Evolutionary conservation across 2,797 vertebrate genomes (phyloP).

Genomic region (Danio albolineatus): DNA sequence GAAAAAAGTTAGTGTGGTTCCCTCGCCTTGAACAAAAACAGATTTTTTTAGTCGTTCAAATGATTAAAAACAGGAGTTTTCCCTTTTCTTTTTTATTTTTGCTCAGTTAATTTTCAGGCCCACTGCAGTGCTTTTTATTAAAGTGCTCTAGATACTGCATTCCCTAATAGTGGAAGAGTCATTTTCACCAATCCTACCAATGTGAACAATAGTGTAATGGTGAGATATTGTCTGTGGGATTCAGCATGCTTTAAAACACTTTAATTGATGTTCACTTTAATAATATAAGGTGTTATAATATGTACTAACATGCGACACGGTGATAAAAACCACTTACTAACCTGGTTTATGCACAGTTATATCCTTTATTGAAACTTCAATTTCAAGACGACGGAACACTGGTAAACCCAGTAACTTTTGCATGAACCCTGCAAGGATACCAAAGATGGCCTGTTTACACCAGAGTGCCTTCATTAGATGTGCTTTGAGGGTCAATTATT

Average conservation of each 20-base stretch:
- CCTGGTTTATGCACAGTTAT: slow-evolving; percentile 10
- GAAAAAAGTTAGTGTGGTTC: neutral
- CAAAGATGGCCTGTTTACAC: slow-evolving; percentile 18
- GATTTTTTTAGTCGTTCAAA: neutral
- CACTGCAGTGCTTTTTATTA: neutral
- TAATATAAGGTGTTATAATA: neutral
- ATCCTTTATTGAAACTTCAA: neutral
- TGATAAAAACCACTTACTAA: slow-evolving; percentile 14
- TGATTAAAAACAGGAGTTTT: too few relatives aligned
- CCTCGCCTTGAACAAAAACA: neutral
- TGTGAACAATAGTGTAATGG: neutral
- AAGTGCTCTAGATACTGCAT: neutral
- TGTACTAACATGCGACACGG: neutral
- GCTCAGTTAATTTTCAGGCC: neutral
- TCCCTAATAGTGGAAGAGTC: neutral
- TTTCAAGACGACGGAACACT: neutral
- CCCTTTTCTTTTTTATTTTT: too few relatives aligned
- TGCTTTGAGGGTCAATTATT: neutral
- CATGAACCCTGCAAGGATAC: slow-evolving; percentile 10
- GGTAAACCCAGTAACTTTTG: neutral
- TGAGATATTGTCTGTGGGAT: neutral
- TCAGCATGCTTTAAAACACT: neutral
- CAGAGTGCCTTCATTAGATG: neutral
- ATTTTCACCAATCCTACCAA: neutral
- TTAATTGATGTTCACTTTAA: neutral